phyloP scores from a whole-genome alignment of 1,140 invertebrate species.

The Drosophila mayri region DNA sequence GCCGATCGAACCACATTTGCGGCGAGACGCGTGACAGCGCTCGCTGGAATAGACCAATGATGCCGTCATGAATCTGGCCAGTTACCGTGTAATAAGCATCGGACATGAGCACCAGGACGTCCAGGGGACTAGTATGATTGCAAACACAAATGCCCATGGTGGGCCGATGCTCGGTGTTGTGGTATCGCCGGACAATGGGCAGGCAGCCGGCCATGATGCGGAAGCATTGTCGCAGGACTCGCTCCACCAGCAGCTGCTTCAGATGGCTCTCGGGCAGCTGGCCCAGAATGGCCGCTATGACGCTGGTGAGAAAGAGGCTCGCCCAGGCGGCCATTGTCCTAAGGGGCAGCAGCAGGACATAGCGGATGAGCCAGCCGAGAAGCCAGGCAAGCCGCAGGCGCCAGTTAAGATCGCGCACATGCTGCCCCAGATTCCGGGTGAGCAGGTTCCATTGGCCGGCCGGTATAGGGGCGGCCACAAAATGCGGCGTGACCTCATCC shows the following conservation, averaged over 20 bases:
- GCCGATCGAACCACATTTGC: constrained; percentile 67
- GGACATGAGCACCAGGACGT: constrained; percentile 64
- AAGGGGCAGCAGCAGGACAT: constrained; percentile 46
- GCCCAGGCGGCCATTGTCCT: constrained; percentile 13
- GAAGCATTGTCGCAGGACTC: constrained; percentile 43
- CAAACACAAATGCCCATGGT: constrained; percentile 59
- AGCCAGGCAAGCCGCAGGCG: constrained; percentile 39
- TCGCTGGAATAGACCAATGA: constrained; percentile 54
- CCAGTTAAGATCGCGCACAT: constrained; percentile 27
- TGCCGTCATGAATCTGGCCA: constrained; percentile 60
- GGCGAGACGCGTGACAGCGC: constrained; percentile 48
- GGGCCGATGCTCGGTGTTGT: constrained; percentile 47
- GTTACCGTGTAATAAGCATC: constrained; percentile 65
- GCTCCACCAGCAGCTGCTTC: constrained; percentile 31
- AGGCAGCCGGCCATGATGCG: constrained; percentile 43
- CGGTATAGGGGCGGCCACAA: constrained; percentile 32
- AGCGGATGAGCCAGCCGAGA: constrained; percentile 32
- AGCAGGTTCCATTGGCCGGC: constrained; percentile 56
- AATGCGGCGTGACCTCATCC: constrained; percentile 61
- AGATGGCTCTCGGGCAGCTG: constrained; percentile 35
- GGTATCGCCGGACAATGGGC: constrained; percentile 50
- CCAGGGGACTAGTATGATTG: constrained; percentile 65
- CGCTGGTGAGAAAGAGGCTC: constrained; percentile 43
- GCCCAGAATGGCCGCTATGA: constrained; percentile 37
- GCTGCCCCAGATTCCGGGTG: constrained; percentile 47